A percentile compares a stretch with the other conserved stretches of the same genome.
phyloP scores from a whole-genome alignment of 1,140 invertebrate species.

The Meteorus sp. region DNA sequence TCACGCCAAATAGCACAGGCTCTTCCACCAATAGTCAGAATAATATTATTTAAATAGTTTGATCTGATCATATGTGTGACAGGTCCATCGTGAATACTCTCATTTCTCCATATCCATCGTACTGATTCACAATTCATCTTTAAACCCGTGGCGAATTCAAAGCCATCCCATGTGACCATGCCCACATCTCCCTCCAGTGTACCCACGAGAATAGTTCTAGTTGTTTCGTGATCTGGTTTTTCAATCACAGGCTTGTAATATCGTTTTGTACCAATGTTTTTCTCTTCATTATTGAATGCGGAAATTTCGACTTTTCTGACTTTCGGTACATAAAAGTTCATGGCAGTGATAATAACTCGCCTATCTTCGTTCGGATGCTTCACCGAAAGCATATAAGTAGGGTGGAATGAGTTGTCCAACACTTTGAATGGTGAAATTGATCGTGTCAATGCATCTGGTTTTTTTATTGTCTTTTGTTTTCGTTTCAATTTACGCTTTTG shows the following conservation, averaged over 20 bases:
- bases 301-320: constrained; percentile 32
- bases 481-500: not conserved
- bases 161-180: constrained; percentile 64
- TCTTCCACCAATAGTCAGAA: constrained; percentile 63
- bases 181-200: constrained; percentile 58
- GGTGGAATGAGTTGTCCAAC: constrained; percentile 64
- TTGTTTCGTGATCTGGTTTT: constrained; percentile 33
- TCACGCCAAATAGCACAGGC: constrained; percentile 65
- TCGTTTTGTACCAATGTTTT: constrained; percentile 31
- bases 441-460: constrained; percentile 60
- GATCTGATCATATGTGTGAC: constrained; percentile 62
- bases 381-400: constrained; percentile 57
- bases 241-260: constrained; percentile 38
- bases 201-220: constrained; percentile 39
- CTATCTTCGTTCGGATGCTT: constrained; percentile 34
- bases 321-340: constrained; percentile 34
- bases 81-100: constrained; percentile 68
- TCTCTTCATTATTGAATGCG: constrained; percentile 1
- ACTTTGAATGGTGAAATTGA: constrained; percentile 63
- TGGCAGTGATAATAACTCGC: constrained; percentile 36
- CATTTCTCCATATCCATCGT: constrained; percentile 53
- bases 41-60: constrained; percentile 57
- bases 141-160: constrained; percentile 63
- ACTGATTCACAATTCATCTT: constrained; percentile 60
- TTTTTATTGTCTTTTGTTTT: constrained; percentile 22